Evolutionary conservation across 2,888 invertebrate species (phyloP).

Genomic region (Melinaea marsaeus): DNA sequence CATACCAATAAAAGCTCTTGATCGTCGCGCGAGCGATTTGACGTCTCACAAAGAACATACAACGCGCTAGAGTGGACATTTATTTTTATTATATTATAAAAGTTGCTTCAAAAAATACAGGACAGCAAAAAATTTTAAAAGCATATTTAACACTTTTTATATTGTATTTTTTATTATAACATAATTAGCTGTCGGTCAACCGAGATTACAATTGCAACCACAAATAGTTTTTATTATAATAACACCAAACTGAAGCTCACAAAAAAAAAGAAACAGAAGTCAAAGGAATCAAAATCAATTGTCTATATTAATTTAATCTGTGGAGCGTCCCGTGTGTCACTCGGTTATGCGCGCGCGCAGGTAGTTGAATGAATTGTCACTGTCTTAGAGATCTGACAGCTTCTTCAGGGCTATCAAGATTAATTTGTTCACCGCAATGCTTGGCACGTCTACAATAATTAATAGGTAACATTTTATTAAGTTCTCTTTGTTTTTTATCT

Average conservation of each 20-base stretch:
- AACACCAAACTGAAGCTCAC: not conserved
- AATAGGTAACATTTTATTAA: conserved; percentile 2
- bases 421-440: not conserved
- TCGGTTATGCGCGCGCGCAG: conserved; percentile 73
- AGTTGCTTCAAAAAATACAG: too few species aligned
- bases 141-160: too few species aligned
- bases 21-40: conserved; percentile 44
- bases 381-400: conserved; percentile 62
- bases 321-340: conserved; percentile 62
- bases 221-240: not conserved
- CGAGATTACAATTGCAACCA: not conserved
- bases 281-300: conserved; percentile 7
- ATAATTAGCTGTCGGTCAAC: not conserved
- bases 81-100: too few species aligned
- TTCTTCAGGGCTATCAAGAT: conserved; percentile 51
- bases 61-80: too few species aligned
- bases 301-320: conserved; percentile 40
- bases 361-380: conserved; percentile 77
- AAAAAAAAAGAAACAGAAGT: conserved; percentile 5
- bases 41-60: conserved; percentile 38
- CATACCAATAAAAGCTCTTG: conserved; percentile 63
- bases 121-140: too few species aligned
- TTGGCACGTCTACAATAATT: not conserved
- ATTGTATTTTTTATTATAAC: too few species aligned
- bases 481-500: not conserved